phyloP scores from a whole-genome alignment of 2,888 invertebrate species.

The Chelonus formosanus region DNA sequence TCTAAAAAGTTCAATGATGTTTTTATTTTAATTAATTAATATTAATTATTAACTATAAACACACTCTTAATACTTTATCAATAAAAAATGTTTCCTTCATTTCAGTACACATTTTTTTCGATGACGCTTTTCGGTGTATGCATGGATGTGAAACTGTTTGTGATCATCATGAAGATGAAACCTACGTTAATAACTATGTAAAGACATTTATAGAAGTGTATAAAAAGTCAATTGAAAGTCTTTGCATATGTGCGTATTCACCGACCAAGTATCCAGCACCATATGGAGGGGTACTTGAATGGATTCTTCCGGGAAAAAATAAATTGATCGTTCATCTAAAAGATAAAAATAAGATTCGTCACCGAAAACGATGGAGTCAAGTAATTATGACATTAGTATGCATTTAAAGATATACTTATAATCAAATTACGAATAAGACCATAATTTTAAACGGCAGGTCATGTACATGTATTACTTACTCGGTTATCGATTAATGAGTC shows the following conservation, averaged over 20 bases:
- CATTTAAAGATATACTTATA: neutral
- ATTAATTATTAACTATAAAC: too few species aligned
- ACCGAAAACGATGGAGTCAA: conserved; percentile 94
- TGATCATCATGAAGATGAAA: conserved; percentile 73
- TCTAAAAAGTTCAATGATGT: neutral
- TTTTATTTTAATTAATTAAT: neutral
- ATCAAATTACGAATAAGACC: neutral
- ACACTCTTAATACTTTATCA: too few species aligned
- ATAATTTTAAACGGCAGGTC: conserved; percentile 65
- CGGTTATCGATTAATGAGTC: conserved; percentile 80
- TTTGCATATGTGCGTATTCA: conserved; percentile 71
- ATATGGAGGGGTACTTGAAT: conserved; percentile 85
- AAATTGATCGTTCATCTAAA: conserved; percentile 88
- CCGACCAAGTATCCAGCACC: conserved; percentile 83
- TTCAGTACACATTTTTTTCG: conserved; percentile 83
- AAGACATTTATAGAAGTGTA: conserved; percentile 76
- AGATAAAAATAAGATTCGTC: conserved; percentile 86
- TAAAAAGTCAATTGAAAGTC: conserved; percentile 78
- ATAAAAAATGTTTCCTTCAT: conserved; percentile 23
- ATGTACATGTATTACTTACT: conserved; percentile 96
- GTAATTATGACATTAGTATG: conserved; percentile 56
- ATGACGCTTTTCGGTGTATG: conserved; percentile 76
- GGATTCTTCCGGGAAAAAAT: conserved; percentile 86
- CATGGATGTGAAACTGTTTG: conserved; percentile 65
- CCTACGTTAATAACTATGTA: conserved; percentile 84